Evolutionary conservation across 2,797 vertebrate species (phyloP).

Genomic region (Stomatorhinus walkeri): DNA sequence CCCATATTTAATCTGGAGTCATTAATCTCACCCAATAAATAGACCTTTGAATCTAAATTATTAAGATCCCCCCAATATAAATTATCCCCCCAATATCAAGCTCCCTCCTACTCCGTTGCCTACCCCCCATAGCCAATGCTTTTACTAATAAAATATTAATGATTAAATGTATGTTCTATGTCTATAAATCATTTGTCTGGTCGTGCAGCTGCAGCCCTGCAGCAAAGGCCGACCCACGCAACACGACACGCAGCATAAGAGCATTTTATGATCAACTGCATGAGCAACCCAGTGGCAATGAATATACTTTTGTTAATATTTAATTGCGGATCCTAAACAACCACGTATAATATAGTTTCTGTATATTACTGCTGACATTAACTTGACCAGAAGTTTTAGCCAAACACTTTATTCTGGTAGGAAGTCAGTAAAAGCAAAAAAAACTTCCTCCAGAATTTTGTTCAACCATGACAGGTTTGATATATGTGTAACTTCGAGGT

Average conservation of each 20-base stretch:
- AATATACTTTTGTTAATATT: not conserved
- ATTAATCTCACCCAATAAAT: not conserved
- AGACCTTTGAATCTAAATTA: not conserved
- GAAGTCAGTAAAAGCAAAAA: not conserved
- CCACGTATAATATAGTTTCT: not conserved
- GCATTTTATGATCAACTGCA: constrained; percentile 11
- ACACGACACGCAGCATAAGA: not conserved
- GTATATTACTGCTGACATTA: not conserved
- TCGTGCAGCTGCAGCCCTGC: not conserved
- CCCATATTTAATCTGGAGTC: not conserved
- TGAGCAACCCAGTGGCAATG: not conserved
- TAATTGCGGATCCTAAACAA: not conserved
- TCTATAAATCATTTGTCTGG: constrained; percentile 1
- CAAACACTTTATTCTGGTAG: not conserved
- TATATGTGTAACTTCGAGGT: not conserved
- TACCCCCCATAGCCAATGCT: not conserved
- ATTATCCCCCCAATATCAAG: not conserved
- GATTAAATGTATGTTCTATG: not conserved
- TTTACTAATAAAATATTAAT: constrained; percentile 1
- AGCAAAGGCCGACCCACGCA: not conserved
- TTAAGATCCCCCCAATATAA: not conserved
- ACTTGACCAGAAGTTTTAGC: not conserved
- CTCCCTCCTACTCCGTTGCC: not conserved
- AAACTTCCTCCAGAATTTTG: not conserved
- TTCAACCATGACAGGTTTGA: not conserved